phyloP scores from a whole-genome alignment of 2,888 invertebrate genomes.

The Phania funesta region DNA sequence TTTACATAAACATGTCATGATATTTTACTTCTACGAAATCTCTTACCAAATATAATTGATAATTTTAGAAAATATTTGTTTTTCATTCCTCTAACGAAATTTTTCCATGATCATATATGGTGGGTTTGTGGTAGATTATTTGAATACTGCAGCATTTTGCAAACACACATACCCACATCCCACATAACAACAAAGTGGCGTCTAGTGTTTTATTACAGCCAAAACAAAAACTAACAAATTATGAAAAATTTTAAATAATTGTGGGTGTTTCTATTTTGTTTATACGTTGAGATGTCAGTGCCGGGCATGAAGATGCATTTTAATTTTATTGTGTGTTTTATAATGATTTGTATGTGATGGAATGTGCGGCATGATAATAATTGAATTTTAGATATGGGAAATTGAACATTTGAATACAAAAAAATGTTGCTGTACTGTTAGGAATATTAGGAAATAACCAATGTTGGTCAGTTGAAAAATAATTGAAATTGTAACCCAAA shows the following conservation, averaged over 20 bases:
- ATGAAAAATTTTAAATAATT: conserved; percentile 42
- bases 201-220: conserved; percentile 17
- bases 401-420: neutral
- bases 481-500: too few relatives aligned
- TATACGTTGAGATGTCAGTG: conserved; percentile 5
- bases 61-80: conserved; percentile 32
- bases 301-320: conserved; percentile 51
- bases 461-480: too few relatives aligned
- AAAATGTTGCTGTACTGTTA: too few relatives aligned
- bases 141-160: conserved; percentile 23
- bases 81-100: neutral
- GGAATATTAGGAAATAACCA: too few relatives aligned
- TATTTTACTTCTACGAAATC: conserved; percentile 21
- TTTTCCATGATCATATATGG: conserved; percentile 14
- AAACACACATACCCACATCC: neutral
- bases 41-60: conserved; percentile 39
- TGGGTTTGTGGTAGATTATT: conserved; percentile 34
- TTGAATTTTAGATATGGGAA: neutral
- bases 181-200: conserved; percentile 10
- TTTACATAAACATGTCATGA: conserved; percentile 41
- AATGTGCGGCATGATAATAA: neutral
- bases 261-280: conserved; percentile 34
- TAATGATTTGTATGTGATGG: conserved; percentile 24
- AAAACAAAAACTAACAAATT: conserved; percentile 29
- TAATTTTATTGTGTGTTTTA: conserved; percentile 25